phyloP scores from a whole-genome alignment of 2,797 vertebrate genomes.

The Synanceia verrucosa region DNA sequence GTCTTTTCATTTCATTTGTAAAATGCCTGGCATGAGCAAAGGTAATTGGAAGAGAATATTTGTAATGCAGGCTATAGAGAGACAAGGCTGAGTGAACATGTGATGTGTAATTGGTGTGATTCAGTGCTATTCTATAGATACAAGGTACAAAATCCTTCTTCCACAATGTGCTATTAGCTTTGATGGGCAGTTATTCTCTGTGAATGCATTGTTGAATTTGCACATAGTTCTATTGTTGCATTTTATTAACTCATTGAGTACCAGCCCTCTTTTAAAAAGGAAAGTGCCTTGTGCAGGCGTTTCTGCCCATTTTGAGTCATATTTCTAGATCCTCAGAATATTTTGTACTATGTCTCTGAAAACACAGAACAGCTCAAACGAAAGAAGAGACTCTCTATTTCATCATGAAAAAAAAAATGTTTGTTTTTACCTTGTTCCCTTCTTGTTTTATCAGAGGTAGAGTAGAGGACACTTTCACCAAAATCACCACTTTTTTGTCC shows the following conservation, averaged over 20 bases:
- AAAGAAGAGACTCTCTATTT: too few relatives aligned
- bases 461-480: too few relatives aligned
- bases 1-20: constrained; percentile 1
- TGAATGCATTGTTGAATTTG: neutral
- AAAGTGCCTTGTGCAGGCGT: too few relatives aligned
- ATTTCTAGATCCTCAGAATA: too few relatives aligned
- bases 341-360: too few relatives aligned
- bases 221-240: neutral
- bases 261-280: neutral
- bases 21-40: neutral
- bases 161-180: neutral
- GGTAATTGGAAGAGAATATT: constrained; percentile 15
- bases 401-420: too few relatives aligned
- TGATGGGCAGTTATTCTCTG: constrained; percentile 10
- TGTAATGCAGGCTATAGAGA: constrained; percentile 1
- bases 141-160: neutral
- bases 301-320: too few relatives aligned
- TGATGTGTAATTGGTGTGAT: constrained; percentile 28
- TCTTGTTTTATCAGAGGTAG: too few relatives aligned
- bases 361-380: too few relatives aligned
- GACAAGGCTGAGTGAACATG: constrained; percentile 16
- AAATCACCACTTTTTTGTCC: too few relatives aligned
- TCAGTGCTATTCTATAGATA: constrained; percentile 3
- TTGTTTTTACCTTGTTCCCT: too few relatives aligned
- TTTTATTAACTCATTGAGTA: neutral